Conservation (phyloP, 2,113 vertebrate genomes). For the Gallinago paraguaiae region DNA sequence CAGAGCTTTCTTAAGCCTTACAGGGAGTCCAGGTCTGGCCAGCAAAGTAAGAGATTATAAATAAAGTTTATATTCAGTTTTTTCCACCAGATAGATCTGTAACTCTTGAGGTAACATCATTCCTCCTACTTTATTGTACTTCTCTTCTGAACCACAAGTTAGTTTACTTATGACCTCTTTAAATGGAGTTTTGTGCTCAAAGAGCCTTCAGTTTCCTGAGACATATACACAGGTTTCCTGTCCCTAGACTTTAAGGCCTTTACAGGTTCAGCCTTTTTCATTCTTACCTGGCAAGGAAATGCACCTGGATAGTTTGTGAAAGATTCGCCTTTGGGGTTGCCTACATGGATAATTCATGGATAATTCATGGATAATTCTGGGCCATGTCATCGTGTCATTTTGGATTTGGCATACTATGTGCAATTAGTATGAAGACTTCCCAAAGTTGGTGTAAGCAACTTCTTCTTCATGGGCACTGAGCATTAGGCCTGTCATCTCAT, state of each 20-base stretch:
- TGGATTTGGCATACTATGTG: not conserved
- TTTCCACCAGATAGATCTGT: not conserved
- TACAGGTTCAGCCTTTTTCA: not conserved
- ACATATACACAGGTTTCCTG: not conserved
- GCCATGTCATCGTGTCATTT: not conserved
- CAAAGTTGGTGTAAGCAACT: not conserved
- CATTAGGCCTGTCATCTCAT: not conserved
- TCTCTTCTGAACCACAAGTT: not conserved
- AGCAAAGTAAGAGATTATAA: not conserved
- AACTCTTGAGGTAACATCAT: not conserved
- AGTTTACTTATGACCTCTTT: not conserved
- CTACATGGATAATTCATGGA: too few species aligned
- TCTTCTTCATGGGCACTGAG: not conserved
- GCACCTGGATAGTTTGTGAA: not conserved
- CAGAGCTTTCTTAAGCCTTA: not conserved
- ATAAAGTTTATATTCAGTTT: not conserved
- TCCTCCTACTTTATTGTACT: not conserved
- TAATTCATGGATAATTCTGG: not conserved
- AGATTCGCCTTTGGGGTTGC: not conserved
- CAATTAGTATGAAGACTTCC: not conserved
- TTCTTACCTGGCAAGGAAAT: not conserved
- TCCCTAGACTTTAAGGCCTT: not conserved
- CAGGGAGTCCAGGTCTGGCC: not conserved
- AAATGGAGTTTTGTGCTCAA: not conserved
- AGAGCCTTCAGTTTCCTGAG: not conserved